A percentile compares a stretch with the other conserved stretches of the same genome.
Evolutionary conservation across 2,888 invertebrate species (phyloP).

Genomic region (Nebria salina): DNA sequence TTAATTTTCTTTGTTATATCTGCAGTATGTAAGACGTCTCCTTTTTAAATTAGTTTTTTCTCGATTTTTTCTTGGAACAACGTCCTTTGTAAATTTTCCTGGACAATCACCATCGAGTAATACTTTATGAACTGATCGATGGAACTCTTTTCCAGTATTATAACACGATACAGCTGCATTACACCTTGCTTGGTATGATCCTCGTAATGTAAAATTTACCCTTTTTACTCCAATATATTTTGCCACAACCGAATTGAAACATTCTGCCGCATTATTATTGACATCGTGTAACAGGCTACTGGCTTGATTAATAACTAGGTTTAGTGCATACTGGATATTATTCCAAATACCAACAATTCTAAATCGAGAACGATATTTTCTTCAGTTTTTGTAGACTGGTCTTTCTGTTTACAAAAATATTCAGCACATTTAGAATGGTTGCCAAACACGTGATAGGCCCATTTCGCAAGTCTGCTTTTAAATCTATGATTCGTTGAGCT

Average conservation of each 20-base stretch:
- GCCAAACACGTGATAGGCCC: background rate
- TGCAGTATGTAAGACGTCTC: conserved; percentile 4
- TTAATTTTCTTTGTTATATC: background rate
- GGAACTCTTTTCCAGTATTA: conserved; percentile 26
- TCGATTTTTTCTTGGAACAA: background rate
- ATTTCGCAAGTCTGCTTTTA: background rate
- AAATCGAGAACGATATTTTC: too few species aligned
- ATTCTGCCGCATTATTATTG: conserved; percentile 38
- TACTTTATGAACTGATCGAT: conserved; percentile 12
- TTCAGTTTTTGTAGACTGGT: background rate
- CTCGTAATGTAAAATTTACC: conserved; percentile 11
- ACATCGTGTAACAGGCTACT: conserved; percentile 34
- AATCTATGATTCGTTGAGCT: background rate
- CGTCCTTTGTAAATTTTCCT: background rate
- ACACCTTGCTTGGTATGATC: conserved; percentile 39
- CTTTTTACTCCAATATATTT: conserved; percentile 39
- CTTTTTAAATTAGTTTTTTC: background rate
- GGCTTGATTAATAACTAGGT: conserved; percentile 24
- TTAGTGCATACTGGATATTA: conserved; percentile 26
- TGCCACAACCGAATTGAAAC: conserved; percentile 31
- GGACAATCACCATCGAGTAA: background rate
- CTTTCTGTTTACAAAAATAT: too few species aligned
- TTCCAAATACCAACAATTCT: background rate
- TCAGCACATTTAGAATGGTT: background rate
- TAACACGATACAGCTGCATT: conserved; percentile 24